Conservation (phyloP, 2,113 vertebrate species). For the Crypturellus undulatus region DNA sequence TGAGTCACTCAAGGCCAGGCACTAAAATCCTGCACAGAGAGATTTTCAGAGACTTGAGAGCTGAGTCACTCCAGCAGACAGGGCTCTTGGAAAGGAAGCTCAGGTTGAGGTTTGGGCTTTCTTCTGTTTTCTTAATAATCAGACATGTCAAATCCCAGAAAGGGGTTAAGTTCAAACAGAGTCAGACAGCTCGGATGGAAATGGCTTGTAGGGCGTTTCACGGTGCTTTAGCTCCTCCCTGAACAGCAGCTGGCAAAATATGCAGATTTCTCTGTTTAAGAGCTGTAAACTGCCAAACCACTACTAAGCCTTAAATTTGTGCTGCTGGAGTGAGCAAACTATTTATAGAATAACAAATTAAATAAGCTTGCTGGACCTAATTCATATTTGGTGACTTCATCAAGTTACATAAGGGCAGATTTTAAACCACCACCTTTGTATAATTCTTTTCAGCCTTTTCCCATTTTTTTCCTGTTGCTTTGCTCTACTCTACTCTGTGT, state of each 20-base stretch:
- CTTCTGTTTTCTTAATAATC: neutral
- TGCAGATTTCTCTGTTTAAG: neutral
- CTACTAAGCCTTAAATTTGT: slow-evolving; percentile 17
- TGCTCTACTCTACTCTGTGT: neutral
- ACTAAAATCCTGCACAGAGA: rapidly evolving
- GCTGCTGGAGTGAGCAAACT: slow-evolving; percentile 5
- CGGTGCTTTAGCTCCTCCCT: neutral
- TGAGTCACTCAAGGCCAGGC: rapidly evolving
- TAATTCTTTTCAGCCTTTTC: neutral
- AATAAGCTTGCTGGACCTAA: slow-evolving; percentile 30
- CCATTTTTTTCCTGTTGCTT: neutral
- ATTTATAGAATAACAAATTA: slow-evolving; percentile 56
- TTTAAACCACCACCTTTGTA: slow-evolving; percentile 4
- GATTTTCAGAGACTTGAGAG: rapidly evolving
- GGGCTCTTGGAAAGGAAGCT: neutral
- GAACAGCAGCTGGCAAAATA: neutral
- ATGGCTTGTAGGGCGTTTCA: neutral
- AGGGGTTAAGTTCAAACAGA: neutral
- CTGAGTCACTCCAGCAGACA: neutral
- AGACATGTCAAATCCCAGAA: neutral
- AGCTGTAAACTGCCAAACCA: slow-evolving; percentile 54
- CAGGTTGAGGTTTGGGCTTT: neutral
- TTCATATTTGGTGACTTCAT: slow-evolving; percentile 45
- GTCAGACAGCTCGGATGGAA: neutral
- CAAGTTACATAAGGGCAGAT: slow-evolving; percentile 47